A percentile compares a stretch with the other conserved stretches of the same genome.
Conservation (phyloP, 1,140 invertebrate species). For the Drosophila trapezifrons region DNA sequence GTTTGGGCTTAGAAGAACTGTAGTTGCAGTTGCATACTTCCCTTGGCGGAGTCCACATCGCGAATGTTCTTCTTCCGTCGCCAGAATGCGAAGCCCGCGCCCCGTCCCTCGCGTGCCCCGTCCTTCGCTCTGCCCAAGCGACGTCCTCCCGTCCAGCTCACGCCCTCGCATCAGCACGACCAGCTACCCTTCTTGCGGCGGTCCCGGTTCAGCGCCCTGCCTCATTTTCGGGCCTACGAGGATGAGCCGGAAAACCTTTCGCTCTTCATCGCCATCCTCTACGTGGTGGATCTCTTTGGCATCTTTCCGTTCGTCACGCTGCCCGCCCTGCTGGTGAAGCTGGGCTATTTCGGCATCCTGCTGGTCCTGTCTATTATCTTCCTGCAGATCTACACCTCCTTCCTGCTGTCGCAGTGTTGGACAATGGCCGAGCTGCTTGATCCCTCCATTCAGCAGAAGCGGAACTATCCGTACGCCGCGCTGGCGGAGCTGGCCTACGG, state of each 20-base stretch:
- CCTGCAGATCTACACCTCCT: slow-evolving; percentile 91
- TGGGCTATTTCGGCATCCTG: slow-evolving; percentile 89
- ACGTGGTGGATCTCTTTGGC: slow-evolving; percentile 91
- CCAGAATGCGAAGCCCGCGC: slow-evolving; percentile 54
- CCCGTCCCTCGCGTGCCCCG: slow-evolving; percentile 65
- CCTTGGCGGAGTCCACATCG: slow-evolving; percentile 46
- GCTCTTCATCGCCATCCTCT: slow-evolving; percentile 89
- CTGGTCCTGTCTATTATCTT: slow-evolving; percentile 88
- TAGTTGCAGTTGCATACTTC: slow-evolving; percentile 60
- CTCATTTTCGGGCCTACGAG: slow-evolving; percentile 69
- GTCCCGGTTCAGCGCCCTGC: slow-evolving; percentile 76
- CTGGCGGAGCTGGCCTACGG: slow-evolving; percentile 90
- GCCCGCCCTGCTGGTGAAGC: slow-evolving; percentile 89
- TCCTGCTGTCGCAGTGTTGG: slow-evolving; percentile 90
- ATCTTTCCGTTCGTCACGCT: slow-evolving; percentile 91
- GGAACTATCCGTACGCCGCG: slow-evolving; percentile 90
- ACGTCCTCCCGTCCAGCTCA: slow-evolving; percentile 52
- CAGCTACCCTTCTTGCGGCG: slow-evolving; percentile 76
- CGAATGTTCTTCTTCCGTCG: slow-evolving; percentile 73
- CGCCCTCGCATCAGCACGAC: slow-evolving; percentile 74
- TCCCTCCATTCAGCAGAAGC: slow-evolving; percentile 88
- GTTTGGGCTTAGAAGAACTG: slow-evolving; percentile 39
- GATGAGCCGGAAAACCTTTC: slow-evolving; percentile 79
- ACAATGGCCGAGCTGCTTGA: slow-evolving; percentile 88
- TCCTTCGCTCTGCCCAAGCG: slow-evolving; percentile 70